Evolutionary conservation across 1,140 invertebrate genomes (phyloP), one percentile per base, ranked within the genome.

Genomic region (Megalonaias nervosa): DNA sequence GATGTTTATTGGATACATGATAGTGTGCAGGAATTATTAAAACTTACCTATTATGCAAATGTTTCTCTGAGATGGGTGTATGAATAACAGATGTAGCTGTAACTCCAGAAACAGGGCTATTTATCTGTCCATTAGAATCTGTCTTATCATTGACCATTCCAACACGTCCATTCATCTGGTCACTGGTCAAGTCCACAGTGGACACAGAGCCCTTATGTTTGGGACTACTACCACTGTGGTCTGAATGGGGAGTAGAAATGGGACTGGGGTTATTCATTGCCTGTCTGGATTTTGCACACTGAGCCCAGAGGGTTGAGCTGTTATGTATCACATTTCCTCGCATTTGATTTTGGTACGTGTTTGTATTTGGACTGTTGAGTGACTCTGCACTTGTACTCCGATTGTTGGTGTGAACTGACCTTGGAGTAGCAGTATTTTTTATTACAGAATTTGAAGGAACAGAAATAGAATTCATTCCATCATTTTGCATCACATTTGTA

Each of bases 71-170:
- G 21, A 81, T 69, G 70, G 79, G 61, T 23, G 75, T 79, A 67
- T 89, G 88, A 61, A 89, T 89, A 21, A 89, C 88, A n/a, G 88
- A 89, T 16, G 86, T 83, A 4, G 84, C 84, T 0, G 84, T 85
- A 1, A 83, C 77, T 26, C 81, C 84, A n/a, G 82, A 74, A 31
- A 84, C 81, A 16, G 87, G 84, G 75, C 80, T 89, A 38, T 81
- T 75, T n/a, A 68, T 75, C 26, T 74, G 70, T 67, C 74, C 61
- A 65, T 66, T 59, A 60, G 79, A 31, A 70, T 68, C 74, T 48
- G 38, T 4, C 11, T 48, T 48, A 48, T 48, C 38, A 48, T 5
- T 48, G 38, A 48, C 38, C 38, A 60, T 75, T 67, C 60, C 69
- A 38, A 66, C 59, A 23, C 74, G 78, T 56, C 72, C 68, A 16